Evolutionary conservation across 2,797 vertebrate species (phyloP).

Genomic region (Mormyrus hasselquistii): DNA sequence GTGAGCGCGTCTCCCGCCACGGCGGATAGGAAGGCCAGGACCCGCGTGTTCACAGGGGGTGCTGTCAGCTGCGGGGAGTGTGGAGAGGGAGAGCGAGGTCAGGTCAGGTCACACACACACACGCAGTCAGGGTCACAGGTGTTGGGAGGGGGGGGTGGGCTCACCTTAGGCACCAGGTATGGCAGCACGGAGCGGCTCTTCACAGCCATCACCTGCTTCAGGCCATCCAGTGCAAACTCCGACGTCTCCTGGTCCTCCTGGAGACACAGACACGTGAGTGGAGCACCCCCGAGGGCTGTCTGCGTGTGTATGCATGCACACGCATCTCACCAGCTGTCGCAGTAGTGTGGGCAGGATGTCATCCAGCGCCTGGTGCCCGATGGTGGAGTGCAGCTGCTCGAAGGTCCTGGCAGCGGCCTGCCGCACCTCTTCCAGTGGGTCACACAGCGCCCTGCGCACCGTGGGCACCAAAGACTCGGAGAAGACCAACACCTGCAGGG

Average conservation of each 20-base stretch:
- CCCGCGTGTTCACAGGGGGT: slow-evolving; percentile 87
- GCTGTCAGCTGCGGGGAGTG: slow-evolving; percentile 69
- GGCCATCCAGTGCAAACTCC: slow-evolving; percentile 89
- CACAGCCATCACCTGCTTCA: slow-evolving; percentile 98
- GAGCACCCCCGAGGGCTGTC: not conserved
- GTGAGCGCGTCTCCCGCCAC: slow-evolving; percentile 94
- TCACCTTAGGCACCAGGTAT: slow-evolving; percentile 93
- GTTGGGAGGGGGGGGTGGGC: not conserved
- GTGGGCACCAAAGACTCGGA: slow-evolving; percentile 94
- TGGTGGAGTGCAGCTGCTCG: slow-evolving; percentile 94
- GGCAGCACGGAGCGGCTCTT: slow-evolving; percentile 97
- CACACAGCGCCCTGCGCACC: slow-evolving; percentile 90
- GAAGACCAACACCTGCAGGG: slow-evolving; percentile 83
- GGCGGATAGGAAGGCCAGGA: slow-evolving; percentile 90
- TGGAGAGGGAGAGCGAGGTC: not conserved
- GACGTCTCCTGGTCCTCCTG: slow-evolving; percentile 81
- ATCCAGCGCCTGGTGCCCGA: slow-evolving; percentile 92
- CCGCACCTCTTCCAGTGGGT: slow-evolving; percentile 90
- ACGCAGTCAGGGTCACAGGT: not conserved
- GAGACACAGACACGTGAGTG: not conserved
- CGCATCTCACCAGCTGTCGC: slow-evolving; percentile 81
- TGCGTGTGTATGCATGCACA: not conserved
- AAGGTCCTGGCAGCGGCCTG: slow-evolving; percentile 98
- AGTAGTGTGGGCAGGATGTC: slow-evolving; percentile 90
- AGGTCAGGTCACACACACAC: not conserved